phyloP scores from a whole-genome alignment of 1,140 invertebrate species.

The Archegozetes longisetosus region DNA sequence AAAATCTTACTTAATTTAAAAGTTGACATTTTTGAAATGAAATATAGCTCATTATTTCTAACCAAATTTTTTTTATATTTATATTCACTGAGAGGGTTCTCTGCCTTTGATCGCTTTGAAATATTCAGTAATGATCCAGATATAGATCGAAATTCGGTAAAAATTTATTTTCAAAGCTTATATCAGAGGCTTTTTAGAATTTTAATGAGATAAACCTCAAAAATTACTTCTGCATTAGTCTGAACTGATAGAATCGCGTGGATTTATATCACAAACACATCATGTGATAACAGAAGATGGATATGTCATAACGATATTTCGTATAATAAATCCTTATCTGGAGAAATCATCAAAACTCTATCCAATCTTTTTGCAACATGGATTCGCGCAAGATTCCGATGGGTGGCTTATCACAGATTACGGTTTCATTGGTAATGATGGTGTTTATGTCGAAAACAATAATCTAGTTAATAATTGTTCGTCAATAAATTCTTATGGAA shows the following conservation, averaged over 20 bases:
- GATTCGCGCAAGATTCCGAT: slow-evolving; percentile 2
- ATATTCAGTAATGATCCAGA: slow-evolving; percentile 7
- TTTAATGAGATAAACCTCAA: background rate
- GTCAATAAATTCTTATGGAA: slow-evolving; percentile 30
- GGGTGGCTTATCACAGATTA: slow-evolving; percentile 33
- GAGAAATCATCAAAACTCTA: background rate
- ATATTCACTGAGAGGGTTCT: too few species aligned
- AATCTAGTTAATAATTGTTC: slow-evolving; percentile 38
- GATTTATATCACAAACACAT: slow-evolving; percentile 47
- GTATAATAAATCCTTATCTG: slow-evolving; percentile 33
- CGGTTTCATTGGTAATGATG: slow-evolving; percentile 20
- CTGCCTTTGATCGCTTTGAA: slow-evolving; percentile 2
- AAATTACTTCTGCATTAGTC: background rate
- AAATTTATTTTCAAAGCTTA: background rate
- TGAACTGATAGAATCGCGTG: slow-evolving; percentile 25
- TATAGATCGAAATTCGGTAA: slow-evolving; percentile 12
- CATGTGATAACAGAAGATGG: slow-evolving; percentile 48
- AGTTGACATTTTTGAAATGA: too few species aligned
- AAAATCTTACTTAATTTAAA: too few species aligned
- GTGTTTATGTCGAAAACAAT: slow-evolving; percentile 18
- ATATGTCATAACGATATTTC: slow-evolving; percentile 50
- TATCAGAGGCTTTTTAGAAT: background rate
- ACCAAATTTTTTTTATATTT: too few species aligned
- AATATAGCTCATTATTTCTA: too few species aligned
- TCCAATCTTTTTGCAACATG: slow-evolving; percentile 16